Base-by-base conservation (phyloP, 2,888 invertebrate species). In the Epinotia nisella region DNA sequence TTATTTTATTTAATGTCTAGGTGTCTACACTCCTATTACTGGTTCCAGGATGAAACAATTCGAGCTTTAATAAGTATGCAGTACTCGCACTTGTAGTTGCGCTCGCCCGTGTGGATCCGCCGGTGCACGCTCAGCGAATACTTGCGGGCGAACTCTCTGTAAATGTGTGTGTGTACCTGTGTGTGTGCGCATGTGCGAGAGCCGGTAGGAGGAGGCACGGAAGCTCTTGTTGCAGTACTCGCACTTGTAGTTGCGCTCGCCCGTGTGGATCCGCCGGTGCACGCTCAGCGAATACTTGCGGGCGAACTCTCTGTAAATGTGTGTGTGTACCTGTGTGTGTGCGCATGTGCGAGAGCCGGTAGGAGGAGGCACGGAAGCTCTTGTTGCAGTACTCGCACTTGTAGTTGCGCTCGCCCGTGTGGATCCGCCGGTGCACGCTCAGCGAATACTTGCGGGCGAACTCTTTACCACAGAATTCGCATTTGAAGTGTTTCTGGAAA, bases 371-470 rank as follows among this genome's bases (percentile, higher is more conserved):
- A 56, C 98, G 94, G 91, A 98, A 98, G 24, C 96, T 95, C 89
- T 97, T 98, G 76, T 94, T 94, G 85, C 98, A 98, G 85, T 95
- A 96, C 78, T 97, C 97, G 85, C 98, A 98, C 79, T 96, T 95
- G 89, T 98, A 98, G 90, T 98, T 97, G 68, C 96, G 94, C 85
- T 98, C 98, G 11, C 97, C 97, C 0, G 97, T 98, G 87, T 98
- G 98, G 62, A 98, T 97, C 69, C 97, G 94, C 0, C 97, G 94
- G 86, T 98, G 98, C 0, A 98, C 95, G 66, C 96, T 97, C 64
- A 98, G 89, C 0, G 98, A 98, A 87, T 98, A 98, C 80, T 97
- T 97, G 60, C 98, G 94, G 0, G 98, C 97, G 89, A 98, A 98
- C 83, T 97, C 96, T 84, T 98, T 98, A 70, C 96, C 96, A 84